Percentiles rank a stretch among this genome's conserved stretches.
These are phyloP conservation scores for Pogonocichla stellata DNA, from an alignment of 2,113 vertebrate species.

Conservation along the genomic window DNA sequence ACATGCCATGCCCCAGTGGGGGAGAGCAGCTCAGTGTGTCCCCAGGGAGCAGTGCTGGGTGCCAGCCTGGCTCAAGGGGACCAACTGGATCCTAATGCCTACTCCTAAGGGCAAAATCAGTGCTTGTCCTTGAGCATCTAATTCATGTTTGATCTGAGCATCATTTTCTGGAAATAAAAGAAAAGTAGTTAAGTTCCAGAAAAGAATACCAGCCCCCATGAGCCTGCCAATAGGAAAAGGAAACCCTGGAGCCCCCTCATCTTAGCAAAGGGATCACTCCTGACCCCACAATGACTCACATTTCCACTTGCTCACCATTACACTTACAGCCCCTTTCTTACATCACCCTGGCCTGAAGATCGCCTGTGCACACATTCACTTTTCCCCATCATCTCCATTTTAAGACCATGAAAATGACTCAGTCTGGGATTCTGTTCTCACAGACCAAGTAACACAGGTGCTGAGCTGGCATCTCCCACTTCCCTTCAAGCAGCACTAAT, in stretches of 20 bases:
- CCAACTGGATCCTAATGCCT: neutral
- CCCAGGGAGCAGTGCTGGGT: neutral
- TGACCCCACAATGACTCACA: neutral
- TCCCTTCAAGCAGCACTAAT: neutral
- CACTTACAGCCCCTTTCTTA: neutral
- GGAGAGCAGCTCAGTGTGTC: neutral
- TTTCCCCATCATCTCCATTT: neutral
- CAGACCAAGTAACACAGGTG: neutral
- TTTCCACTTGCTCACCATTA: neutral
- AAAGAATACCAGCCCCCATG: neutral
- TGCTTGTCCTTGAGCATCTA: neutral
- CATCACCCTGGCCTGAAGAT: neutral
- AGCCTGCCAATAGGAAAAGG: neutral
- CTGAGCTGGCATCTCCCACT: neutral
- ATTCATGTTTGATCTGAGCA: neutral
- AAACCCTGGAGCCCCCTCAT: neutral
- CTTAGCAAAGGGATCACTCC: neutral
- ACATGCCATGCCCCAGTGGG: neutral
- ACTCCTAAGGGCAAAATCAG: neutral
- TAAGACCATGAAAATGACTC: neutral
- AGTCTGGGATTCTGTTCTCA: neutral
- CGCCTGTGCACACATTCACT: neutral
- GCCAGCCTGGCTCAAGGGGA: neutral
- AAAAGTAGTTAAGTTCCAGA: neutral
- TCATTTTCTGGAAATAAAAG: neutral